A percentile compares a stretch with the other conserved stretches of the same genome.
Conservation (phyloP, 2,113 vertebrate genomes). For the Seriola rivoliana region DNA sequence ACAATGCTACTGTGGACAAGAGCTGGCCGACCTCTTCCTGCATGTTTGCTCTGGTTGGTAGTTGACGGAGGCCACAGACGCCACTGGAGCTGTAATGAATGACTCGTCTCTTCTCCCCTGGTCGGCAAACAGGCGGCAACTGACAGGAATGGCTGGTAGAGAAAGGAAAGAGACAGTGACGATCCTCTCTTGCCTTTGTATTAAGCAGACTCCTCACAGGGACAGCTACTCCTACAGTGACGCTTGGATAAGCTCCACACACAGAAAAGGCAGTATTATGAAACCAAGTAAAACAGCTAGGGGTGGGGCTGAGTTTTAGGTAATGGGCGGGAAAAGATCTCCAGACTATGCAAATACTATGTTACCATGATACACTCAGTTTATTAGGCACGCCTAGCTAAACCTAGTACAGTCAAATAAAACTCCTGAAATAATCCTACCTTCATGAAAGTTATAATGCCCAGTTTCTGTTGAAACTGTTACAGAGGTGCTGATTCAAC, state of each 20-base stretch:
- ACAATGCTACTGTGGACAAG: constrained; percentile 66
- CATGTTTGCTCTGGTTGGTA: constrained; percentile 67
- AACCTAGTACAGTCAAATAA: neutral
- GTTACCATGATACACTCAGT: neutral
- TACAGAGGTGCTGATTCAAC: neutral
- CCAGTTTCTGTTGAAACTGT: too few species aligned
- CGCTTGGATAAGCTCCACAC: constrained; percentile 45
- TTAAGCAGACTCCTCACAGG: constrained; percentile 33
- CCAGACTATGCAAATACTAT: constrained; percentile 5
- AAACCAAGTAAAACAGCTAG: constrained; percentile 62
- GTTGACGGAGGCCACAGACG: constrained; percentile 48
- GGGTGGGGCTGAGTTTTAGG: constrained; percentile 68
- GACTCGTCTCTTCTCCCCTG: constrained; percentile 61
- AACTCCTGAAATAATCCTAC: neutral
- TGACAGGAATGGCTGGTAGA: constrained; percentile 43
- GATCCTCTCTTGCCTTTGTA: constrained; percentile 29
- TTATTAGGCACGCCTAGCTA: neutral
- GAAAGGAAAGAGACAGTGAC: constrained; percentile 21
- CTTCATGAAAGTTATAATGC: neutral
- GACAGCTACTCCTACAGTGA: constrained; percentile 42
- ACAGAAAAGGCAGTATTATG: constrained; percentile 55
- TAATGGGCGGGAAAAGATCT: constrained; percentile 73
- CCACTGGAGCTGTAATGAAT: constrained; percentile 60
- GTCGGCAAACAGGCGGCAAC: constrained; percentile 28
- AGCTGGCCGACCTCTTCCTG: constrained; percentile 78